Evolutionary conservation across 1,140 invertebrate genomes (phyloP).

Genomic region (Homarus americanus): DNA sequence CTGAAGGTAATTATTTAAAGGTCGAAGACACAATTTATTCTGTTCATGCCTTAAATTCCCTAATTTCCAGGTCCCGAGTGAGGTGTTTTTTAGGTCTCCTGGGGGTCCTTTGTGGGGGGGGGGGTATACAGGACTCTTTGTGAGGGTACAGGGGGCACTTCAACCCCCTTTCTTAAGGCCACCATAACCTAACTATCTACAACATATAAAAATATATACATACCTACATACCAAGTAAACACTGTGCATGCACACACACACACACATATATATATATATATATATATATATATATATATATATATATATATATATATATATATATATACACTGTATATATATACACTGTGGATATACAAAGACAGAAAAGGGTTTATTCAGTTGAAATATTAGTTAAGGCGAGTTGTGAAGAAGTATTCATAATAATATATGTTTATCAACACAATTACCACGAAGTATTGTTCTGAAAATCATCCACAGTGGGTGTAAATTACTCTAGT

Average conservation of each 20-base stretch:
- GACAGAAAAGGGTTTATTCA: background rate
- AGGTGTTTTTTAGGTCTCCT: too few relatives aligned
- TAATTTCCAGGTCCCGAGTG: too few relatives aligned
- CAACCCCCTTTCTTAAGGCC: too few relatives aligned
- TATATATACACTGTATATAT: background rate
- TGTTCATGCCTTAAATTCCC: too few relatives aligned
- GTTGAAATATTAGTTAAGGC: background rate
- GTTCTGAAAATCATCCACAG: background rate
- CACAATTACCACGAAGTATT: background rate
- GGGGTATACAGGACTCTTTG: too few relatives aligned
- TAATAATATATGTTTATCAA: background rate
- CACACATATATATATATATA: background rate
- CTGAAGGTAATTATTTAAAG: too few relatives aligned
- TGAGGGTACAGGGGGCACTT: too few relatives aligned
- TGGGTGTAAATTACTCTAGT: background rate
- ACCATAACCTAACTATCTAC: too few relatives aligned
- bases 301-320: slow-evolving; percentile 24
- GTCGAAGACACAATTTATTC: too few relatives aligned
- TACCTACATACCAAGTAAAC: background rate
- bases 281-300: slow-evolving; percentile 1
- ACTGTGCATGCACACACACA: background rate
- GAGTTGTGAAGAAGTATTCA: background rate
- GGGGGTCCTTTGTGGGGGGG: too few relatives aligned
- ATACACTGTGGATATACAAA: background rate
- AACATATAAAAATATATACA: background rate